A percentile compares a stretch with the other conserved stretches of the same genome.
Evolutionary conservation across 2,888 invertebrate genomes (phyloP).

Genomic region (Limenitis camilla): DNA sequence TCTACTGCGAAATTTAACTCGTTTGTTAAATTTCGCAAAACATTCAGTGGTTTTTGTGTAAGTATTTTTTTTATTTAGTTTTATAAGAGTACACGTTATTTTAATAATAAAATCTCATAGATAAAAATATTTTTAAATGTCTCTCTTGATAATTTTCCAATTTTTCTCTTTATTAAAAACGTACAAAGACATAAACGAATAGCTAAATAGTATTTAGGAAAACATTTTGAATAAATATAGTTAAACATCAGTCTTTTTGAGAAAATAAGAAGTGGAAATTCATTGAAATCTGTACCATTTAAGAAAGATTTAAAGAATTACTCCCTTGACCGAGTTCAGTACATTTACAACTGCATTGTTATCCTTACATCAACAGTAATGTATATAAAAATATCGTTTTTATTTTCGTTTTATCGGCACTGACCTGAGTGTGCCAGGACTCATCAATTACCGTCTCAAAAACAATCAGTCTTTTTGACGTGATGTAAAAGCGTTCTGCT

Average conservation of each 20-base stretch:
- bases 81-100: too few relatives aligned
- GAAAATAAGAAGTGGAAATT: not conserved
- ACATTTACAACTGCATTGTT: not conserved
- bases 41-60: too few relatives aligned
- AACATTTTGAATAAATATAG: too few relatives aligned
- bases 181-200: too few relatives aligned
- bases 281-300: not conserved
- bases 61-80: too few relatives aligned
- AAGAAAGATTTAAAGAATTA: not conserved
- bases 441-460: slow-evolving; percentile 11
- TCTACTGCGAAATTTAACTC: too few relatives aligned
- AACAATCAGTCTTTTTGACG: slow-evolving; percentile 15
- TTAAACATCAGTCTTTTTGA: not conserved
- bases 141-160: too few relatives aligned
- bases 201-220: too few relatives aligned
- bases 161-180: too few relatives aligned
- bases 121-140: too few relatives aligned
- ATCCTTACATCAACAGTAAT: slow-evolving; percentile 4
- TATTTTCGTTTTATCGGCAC: slow-evolving; percentile 9
- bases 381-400: slow-evolving; percentile 10
- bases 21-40: too few relatives aligned
- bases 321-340: slow-evolving; percentile 3
- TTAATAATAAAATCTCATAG: too few relatives aligned
- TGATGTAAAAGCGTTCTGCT: slow-evolving; percentile 9
- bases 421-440: slow-evolving; percentile 7